Evolutionary conservation across 2,113 vertebrate genomes (phyloP).

Genomic region (Dipodomys merriami): DNA sequence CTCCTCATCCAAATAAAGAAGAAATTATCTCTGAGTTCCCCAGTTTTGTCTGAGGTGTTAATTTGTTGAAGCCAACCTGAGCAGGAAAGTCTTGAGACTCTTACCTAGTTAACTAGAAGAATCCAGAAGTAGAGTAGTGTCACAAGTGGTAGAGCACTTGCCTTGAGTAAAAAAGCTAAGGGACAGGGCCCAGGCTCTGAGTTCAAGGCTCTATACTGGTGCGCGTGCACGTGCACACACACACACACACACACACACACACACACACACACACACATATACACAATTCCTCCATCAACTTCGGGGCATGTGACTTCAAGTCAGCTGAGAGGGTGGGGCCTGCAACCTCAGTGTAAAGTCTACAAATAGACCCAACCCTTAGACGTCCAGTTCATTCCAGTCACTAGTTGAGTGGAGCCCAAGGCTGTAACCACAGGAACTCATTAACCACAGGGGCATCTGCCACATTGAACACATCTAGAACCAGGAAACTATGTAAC

Average conservation of each 20-base stretch:
- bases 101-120: no score
- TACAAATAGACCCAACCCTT: accelerated
- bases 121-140: no score
- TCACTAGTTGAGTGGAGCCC: background rate
- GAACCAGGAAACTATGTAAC: background rate
- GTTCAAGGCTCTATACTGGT: no score
- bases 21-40: background rate
- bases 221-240: no score
- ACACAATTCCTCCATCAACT: background rate
- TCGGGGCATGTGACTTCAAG: background rate
- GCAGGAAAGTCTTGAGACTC: no score
- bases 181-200: no score
- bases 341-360: no score
- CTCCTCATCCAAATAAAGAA: background rate
- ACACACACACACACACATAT: no score
- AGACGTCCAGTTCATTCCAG: background rate
- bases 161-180: no score
- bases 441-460: background rate
- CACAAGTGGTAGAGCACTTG: no score
- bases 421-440: background rate
- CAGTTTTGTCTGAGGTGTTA: background rate
- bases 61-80: background rate
- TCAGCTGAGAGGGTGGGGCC: no score
- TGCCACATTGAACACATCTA: background rate
- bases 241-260: no score